Percentiles rank a stretch among this genome's conserved stretches.
Evolutionary conservation across 2,888 invertebrate species (phyloP).

Genomic region (Villa cingulata): DNA sequence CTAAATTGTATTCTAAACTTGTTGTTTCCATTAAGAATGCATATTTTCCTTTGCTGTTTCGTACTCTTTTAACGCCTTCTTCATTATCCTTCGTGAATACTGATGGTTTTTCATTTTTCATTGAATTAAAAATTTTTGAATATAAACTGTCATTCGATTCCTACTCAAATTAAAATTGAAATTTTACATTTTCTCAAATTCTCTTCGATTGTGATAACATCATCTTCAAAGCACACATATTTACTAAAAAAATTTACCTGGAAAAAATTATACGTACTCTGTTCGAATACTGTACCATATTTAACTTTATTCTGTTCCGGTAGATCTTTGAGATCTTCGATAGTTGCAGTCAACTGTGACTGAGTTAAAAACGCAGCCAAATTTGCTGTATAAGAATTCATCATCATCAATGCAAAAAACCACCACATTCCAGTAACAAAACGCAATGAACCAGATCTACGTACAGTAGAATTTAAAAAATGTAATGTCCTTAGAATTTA

Average conservation of each 20-base stretch:
- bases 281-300: slow-evolving; percentile 78
- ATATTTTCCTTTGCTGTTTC: slow-evolving; percentile 58
- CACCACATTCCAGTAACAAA: slow-evolving; percentile 70
- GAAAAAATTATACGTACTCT: slow-evolving; percentile 86
- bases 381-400: slow-evolving; percentile 84
- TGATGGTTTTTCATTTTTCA: slow-evolving; percentile 66
- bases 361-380: slow-evolving; percentile 86
- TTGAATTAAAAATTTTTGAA: slow-evolving; percentile 78
- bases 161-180: too few species aligned
- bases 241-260: too few species aligned
- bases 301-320: slow-evolving; percentile 86
- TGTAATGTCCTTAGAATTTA: too few species aligned
- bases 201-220: too few species aligned
- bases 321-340: slow-evolving; percentile 80
- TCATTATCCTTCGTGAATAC: slow-evolving; percentile 66
- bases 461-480: slow-evolving; percentile 18
- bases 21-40: slow-evolving; percentile 96
- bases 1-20: slow-evolving; percentile 77
- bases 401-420: slow-evolving; percentile 71
- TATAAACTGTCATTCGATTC: slow-evolving; percentile 74
- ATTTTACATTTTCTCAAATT: too few species aligned
- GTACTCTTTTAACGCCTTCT: slow-evolving; percentile 73
- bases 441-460: slow-evolving; percentile 62
- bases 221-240: too few species aligned
- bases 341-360: slow-evolving; percentile 76